Evolutionary conservation across 2,888 invertebrate genomes (phyloP).

Genomic region (Sminthurides aquaticus): DNA sequence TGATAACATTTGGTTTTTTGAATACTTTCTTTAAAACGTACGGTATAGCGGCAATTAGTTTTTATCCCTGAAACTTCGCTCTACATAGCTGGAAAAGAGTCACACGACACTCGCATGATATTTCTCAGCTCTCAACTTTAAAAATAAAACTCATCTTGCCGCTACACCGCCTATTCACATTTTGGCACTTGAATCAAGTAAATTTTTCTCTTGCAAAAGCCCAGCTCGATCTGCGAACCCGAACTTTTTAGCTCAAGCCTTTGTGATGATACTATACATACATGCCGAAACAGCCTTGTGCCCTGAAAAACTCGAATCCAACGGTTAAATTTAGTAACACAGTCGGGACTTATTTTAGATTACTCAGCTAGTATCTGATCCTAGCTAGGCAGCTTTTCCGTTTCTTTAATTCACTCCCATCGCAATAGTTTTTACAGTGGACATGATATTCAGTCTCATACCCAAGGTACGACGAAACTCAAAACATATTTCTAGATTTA

Average conservation of each 20-base stretch:
- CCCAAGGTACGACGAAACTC: too few relatives aligned
- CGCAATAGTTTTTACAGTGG: too few relatives aligned
- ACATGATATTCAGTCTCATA: too few relatives aligned
- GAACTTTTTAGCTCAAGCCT: not conserved
- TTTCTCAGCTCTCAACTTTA: constrained; percentile 31
- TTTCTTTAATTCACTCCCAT: too few relatives aligned
- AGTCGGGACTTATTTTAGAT: constrained; percentile 18
- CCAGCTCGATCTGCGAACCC: not conserved
- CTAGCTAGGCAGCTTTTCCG: too few relatives aligned
- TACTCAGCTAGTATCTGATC: too few relatives aligned
- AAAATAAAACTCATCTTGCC: constrained; percentile 32
- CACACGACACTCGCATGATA: constrained; percentile 19
- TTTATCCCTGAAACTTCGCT: too few relatives aligned
- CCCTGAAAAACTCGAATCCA: constrained; percentile 34
- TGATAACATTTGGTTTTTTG: too few relatives aligned
- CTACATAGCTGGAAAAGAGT: constrained; percentile 3
- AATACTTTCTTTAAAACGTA: too few relatives aligned
- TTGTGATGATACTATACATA: not conserved
- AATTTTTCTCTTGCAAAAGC: too few relatives aligned
- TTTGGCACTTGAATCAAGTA: constrained; percentile 35
- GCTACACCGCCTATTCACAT: constrained; percentile 15
- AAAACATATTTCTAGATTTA: too few relatives aligned
- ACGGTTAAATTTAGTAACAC: constrained; percentile 34
- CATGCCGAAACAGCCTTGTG: constrained; percentile 32
- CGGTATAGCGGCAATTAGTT: too few relatives aligned